phyloP scores from a whole-genome alignment of 2,113 vertebrate species.

The Cathartes aura region DNA sequence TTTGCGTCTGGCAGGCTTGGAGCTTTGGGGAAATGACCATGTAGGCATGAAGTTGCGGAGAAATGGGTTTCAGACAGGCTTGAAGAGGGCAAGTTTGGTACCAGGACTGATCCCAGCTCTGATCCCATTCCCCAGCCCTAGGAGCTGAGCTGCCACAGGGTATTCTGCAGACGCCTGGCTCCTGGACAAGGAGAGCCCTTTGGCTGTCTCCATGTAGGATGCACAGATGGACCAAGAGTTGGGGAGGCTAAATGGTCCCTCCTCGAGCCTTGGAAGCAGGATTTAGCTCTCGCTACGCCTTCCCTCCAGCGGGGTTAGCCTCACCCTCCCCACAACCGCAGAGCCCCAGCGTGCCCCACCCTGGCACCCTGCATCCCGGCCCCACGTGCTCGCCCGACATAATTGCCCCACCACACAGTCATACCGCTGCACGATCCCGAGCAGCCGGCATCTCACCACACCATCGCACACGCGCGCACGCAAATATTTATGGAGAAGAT shows the following conservation, averaged over 20 bases:
- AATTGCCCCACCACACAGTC: background rate
- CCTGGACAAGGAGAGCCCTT: background rate
- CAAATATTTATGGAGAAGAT: background rate
- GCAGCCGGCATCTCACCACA: background rate
- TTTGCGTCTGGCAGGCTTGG: background rate
- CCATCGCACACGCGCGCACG: background rate
- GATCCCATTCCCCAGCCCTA: background rate
- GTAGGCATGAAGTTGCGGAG: background rate
- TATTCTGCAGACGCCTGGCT: too few relatives aligned
- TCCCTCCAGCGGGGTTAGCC: background rate
- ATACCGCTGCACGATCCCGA: background rate
- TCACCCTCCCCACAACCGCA: background rate
- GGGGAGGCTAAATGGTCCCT: background rate
- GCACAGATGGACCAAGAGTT: background rate
- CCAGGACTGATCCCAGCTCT: background rate
- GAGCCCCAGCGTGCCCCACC: background rate
- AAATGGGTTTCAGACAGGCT: background rate
- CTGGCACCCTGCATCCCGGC: background rate
- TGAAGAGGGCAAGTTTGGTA: background rate
- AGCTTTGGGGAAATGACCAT: background rate
- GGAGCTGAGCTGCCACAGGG: background rate
- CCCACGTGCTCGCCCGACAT: background rate
- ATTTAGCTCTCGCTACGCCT: background rate
- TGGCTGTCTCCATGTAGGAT: accelerated
- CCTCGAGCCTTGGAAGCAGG: background rate